phyloP scores from a whole-genome alignment of 2,797 vertebrate species.

The Mormyrops boulengeri region DNA sequence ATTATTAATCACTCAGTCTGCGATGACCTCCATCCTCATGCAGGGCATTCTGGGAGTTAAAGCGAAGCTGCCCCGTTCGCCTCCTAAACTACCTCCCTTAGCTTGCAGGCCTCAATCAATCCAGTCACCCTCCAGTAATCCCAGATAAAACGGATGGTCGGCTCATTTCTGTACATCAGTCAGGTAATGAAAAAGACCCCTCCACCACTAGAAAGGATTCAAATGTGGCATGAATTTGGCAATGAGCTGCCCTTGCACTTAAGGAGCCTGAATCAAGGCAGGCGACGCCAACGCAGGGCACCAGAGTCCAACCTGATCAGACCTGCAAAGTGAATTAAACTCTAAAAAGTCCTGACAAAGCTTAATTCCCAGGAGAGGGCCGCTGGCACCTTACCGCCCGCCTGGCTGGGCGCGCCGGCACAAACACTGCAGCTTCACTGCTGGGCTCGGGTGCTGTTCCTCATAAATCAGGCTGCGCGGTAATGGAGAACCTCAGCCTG shows the following conservation, averaged over 20 bases:
- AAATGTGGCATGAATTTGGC: neutral
- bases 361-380: slow-evolving; percentile 14
- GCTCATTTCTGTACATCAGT: neutral
- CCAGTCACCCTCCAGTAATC: neutral
- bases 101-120: neutral
- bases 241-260: neutral
- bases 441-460: slow-evolving; percentile 39
- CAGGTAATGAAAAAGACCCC: neutral
- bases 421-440: slow-evolving; percentile 55
- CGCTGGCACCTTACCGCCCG: slow-evolving; percentile 54
- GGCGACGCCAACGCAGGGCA: neutral
- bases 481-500: slow-evolving; percentile 54
- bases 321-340: slow-evolving; percentile 26
- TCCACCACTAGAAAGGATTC: neutral
- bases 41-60: neutral
- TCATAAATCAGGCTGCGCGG: slow-evolving; percentile 54
- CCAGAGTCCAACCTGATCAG: slow-evolving; percentile 19
- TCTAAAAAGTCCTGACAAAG: slow-evolving; percentile 11
- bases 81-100: neutral
- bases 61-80: neutral
- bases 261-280: neutral
- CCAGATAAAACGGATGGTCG: neutral
- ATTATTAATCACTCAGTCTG: neutral
- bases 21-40: neutral
- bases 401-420: slow-evolving; percentile 51